Conservation (phyloP, 2,113 vertebrate species). For the Bagarius yarrelli region DNA sequence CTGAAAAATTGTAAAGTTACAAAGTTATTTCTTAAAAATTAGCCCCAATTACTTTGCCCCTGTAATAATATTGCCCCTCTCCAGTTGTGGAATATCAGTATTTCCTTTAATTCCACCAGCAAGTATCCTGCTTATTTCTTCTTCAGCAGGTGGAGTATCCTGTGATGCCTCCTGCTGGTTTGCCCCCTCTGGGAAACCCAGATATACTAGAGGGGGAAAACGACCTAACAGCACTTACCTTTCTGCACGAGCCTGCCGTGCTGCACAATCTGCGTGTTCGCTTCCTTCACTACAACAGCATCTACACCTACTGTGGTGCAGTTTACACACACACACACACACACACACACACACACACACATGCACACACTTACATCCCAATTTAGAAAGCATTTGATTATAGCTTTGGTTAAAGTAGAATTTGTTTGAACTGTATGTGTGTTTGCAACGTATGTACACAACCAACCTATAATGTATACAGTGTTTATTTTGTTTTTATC, state of each 20-base stretch:
- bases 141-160: slow-evolving; percentile 62
- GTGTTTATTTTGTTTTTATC: too few relatives aligned
- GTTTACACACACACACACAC: background rate
- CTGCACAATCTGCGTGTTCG: slow-evolving; percentile 75
- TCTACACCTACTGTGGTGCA: slow-evolving; percentile 78
- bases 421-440: too few relatives aligned
- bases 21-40: background rate
- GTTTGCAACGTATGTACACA: too few relatives aligned
- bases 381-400: background rate
- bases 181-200: slow-evolving; percentile 74
- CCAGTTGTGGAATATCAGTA: background rate
- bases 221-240: slow-evolving; percentile 75
- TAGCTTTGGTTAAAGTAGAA: background rate
- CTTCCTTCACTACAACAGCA: slow-evolving; percentile 77
- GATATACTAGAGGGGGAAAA: slow-evolving; percentile 72
- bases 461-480: too few relatives aligned
- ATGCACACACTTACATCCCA: background rate
- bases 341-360: slow-evolving; percentile 6
- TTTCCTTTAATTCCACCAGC: background rate
- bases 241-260: slow-evolving; percentile 76
- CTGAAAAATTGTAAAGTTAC: background rate
- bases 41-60: background rate
- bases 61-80: background rate
- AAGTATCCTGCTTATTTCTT: background rate
- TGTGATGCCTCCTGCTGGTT: slow-evolving; percentile 50